Conservation (phyloP, 2,113 vertebrate species). For the Isichthys henryi region DNA sequence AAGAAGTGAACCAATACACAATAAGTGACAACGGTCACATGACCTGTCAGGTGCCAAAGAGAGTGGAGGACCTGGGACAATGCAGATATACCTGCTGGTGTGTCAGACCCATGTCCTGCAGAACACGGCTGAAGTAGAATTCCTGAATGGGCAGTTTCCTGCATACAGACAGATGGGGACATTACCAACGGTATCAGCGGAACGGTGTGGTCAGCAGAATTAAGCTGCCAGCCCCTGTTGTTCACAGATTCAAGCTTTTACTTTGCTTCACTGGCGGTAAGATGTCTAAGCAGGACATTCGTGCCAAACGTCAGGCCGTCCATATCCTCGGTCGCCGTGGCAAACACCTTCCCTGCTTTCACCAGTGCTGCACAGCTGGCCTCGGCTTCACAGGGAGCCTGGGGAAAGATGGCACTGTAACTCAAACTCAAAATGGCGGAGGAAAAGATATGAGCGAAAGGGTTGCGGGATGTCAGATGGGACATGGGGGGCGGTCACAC, state of each 20-base stretch:
- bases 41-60: neutral
- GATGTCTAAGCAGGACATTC: conserved; percentile 78
- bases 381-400: conserved; percentile 89
- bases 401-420: neutral
- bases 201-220: neutral
- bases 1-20: neutral
- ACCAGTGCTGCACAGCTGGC: conserved; percentile 78
- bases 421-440: neutral
- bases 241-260: conserved; percentile 29
- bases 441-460: neutral
- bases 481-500: conserved; percentile 32
- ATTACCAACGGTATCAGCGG: neutral
- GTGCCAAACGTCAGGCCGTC: conserved; percentile 94
- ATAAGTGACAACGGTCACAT: neutral
- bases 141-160: conserved; percentile 95
- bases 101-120: conserved; percentile 75
- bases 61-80: neutral
- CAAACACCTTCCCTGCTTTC: conserved; percentile 86
- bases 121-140: conserved; percentile 76
- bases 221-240: neutral
- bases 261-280: conserved; percentile 95
- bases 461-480: neutral
- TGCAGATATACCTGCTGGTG: conserved; percentile 64
- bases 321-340: conserved; percentile 92
- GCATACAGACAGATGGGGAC: neutral